Evolutionary conservation across 2,113 vertebrate species (phyloP).

Genomic region (Cyprinodon variegatus): DNA sequence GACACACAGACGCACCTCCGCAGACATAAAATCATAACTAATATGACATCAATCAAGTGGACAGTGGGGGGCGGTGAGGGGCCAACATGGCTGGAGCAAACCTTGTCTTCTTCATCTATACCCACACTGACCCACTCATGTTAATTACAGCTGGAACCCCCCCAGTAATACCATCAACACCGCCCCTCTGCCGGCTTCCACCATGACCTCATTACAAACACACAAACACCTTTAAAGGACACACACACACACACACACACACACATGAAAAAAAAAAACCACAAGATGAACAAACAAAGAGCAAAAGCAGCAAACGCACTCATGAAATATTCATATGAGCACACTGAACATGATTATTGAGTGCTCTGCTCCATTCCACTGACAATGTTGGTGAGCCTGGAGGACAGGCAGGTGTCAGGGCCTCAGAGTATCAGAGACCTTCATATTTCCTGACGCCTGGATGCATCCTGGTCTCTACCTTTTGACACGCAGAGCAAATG

Average conservation of each 20-base stretch:
- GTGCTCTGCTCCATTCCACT: conserved; percentile 13
- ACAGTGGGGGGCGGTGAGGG: conserved; percentile 19
- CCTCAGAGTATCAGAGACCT: conserved; percentile 21
- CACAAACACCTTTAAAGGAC: conserved; percentile 44
- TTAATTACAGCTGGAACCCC: conserved; percentile 78
- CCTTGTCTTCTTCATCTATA: conserved; percentile 63
- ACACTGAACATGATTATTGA: conserved; percentile 45
- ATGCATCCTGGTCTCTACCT: conserved; percentile 1
- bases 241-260: conserved; percentile 14
- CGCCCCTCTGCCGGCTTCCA: conserved; percentile 48
- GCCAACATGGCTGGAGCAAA: conserved; percentile 49
- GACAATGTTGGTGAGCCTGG: conserved; percentile 12
- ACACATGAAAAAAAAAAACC: neutral
- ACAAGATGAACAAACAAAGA: conserved; percentile 48
- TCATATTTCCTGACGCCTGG: conserved; percentile 19
- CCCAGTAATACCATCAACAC: conserved; percentile 26
- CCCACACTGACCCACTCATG: conserved; percentile 74
- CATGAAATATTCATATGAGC: conserved; percentile 59
- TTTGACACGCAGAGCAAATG: conserved; percentile 30
- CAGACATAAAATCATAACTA: conserved; percentile 11
- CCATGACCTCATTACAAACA: conserved; percentile 73
- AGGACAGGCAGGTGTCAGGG: conserved; percentile 14
- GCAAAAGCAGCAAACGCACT: conserved; percentile 55
- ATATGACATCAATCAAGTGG: conserved; percentile 22
- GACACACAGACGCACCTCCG: neutral